Base-by-base conservation (phyloP, 2,113 vertebrate genomes). In the Engystomops pustulosus region DNA sequence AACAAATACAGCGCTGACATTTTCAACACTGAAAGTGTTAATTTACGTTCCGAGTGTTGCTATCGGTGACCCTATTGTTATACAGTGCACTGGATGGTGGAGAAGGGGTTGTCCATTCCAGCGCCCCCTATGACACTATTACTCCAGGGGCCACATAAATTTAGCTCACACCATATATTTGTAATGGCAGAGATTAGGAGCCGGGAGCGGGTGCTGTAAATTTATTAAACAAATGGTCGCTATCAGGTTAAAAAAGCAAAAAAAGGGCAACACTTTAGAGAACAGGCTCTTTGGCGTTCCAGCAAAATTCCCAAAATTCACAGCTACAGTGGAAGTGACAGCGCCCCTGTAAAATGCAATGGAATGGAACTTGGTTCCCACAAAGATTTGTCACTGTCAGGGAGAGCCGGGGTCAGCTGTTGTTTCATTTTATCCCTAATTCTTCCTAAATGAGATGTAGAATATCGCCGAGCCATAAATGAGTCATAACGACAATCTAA, bases 401-500 rank as follows among this genome's bases (percentile, higher is more conserved):
- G 2, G 47, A 69, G 30, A 70, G 38, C 45, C 45, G 9, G 51
- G 27, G 53, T 81, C 79, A 71, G 67, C 67, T 55, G 67, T 51
- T 80, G 30, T 80, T 51, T 69, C n/a, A n/a, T 67, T 70, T 34
- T 71, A 8, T 38, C n/a, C 30, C 7, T 81, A 71, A 70, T 71
- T 38, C 79, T 81, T 55, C 68, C 14, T 36, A 70, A 45, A 81
- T 70, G 67, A 68, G 79, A 53, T 38, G 67, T 71, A 71, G 20
- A 34, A 81, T 53, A 34, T 55, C 9, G 12, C 32, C 23, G 65
- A 70, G 79, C 27, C 65, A 70, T 49, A 69, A 23, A 81, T 81
- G 79, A 81, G 65, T 81, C 79, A 81, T 68, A 81, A 68, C 34
- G 45, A 81, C 79, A 81, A 81, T 81, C 62, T 81, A 81, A 53